Base-by-base conservation (phyloP, 2,888 invertebrate genomes). In the Keiferia lycopersicella region DNA sequence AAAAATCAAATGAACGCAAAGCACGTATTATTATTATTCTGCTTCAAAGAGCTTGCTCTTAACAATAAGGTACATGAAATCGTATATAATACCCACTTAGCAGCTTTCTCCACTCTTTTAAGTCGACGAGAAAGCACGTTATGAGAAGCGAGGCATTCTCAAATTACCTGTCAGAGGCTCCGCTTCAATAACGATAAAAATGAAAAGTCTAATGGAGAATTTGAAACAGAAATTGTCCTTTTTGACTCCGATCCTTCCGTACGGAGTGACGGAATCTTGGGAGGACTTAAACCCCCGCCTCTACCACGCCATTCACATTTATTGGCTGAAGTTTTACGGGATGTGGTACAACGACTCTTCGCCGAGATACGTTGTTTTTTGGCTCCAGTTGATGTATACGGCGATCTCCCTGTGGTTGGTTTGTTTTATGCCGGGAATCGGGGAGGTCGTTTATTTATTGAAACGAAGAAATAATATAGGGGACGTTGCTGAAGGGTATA, bases 391-490 rank as follows among this genome's bases (percentile, higher is more conserved):
- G 69, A 63, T 81, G 26, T 92, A 92, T 68, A 83, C 86, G 2
- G 59, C 82, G 26, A 61, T 78, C 50, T 85, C 91, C 64, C 76
- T 92, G 71, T 91, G 83, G 80, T 80, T 92, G n/a, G 90, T 92
- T 59, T 91, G 90, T 77, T 83, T 91, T 74, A 74, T 91, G 69
- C 92, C 92, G 63, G 91, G 92, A 68, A 91, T 92, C 57, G 94
- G 94, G 22, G 94, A 93, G 82, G 90, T 94, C 81, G 93, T 94
- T 83, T 95, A 95, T 89, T 94, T 95, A 74, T 92, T 94, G 66
- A 93, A 92, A 83, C 94, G 94, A 70, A 89, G 91, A 64, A 93
- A 93, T 73, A 93, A 92, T 75, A 93, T 94, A 71, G 94, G 93
- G 64, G 93, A 93, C 75, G 93, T 94, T 71, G 91, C 91, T 69